Base-by-base conservation (phyloP, 2,888 invertebrate species). In the Latheticus oryzae region DNA sequence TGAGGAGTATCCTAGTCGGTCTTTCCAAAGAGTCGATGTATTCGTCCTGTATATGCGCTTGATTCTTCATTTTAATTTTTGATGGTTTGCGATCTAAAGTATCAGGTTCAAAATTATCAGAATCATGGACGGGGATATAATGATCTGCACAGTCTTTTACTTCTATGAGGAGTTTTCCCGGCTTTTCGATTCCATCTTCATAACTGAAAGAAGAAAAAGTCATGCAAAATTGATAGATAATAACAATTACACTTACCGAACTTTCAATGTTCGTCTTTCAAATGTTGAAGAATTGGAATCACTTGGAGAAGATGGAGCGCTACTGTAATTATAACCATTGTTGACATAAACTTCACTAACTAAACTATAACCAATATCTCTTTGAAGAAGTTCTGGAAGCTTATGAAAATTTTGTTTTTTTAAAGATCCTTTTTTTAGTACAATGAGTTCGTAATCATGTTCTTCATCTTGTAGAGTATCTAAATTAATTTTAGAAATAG, bases 31-130 rank as follows among this genome's bases (percentile, higher is more conserved):
- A 85, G 68, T 85, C 84, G 1, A 82, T 77, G 72, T 79, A 84
- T 8, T 82, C 81, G 43, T 73, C 78, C 1, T 63, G 32, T 11
- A 13, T 1, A 12, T 11, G 16, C 3, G 35, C 7, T 1, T 5
- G 3, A 40, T 58, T 5, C 23, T 69, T 73, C 9, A 47, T 73
- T 77, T 15, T 77, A 11, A 30, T 42, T 30, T 32, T 60, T 12
- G 47, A 30, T 30, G 89, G 87, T 72, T 92, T 92, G 15, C 93
- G 82, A 70, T 93, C 93, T 51, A 93, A 80, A 0, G 93, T 93
- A 64, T 93, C 93, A 0, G 93, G 92, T 75, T 93, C 93, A 68
- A 91, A 93, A 48, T 87, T 87, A 67, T 91, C 91, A 1, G 91
- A 91, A 70, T 93, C 93, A 52, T 90, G 85, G 38, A 89, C 87